Percentiles rank a stretch among this genome's conserved stretches.
These are phyloP conservation scores for Eleginops maclovinus DNA, from an alignment of 2,113 vertebrate species.

Conservation along the genomic window DNA sequence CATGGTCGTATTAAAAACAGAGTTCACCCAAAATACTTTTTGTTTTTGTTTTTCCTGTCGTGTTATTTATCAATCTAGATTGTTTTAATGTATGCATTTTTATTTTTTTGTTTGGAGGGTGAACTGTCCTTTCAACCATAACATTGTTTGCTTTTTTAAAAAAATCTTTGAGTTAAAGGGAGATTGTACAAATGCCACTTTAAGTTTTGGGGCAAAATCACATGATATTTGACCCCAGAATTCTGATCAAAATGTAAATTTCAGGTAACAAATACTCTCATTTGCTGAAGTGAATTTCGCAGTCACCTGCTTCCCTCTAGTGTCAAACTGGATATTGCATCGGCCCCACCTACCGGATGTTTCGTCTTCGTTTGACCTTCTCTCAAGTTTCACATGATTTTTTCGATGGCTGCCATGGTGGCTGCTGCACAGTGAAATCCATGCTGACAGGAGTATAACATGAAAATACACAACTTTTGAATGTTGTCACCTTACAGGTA, in stretches of 20 bases:
- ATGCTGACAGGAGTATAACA: constrained; percentile 8
- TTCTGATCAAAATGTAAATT: background rate
- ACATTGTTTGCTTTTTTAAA: background rate
- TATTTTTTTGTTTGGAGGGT: too few relatives aligned
- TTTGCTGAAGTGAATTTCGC: background rate
- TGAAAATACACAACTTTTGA: constrained; percentile 32
- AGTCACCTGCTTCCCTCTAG: constrained; percentile 54
- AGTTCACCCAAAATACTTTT: too few relatives aligned
- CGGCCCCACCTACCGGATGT: constrained; percentile 62
- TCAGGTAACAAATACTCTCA: too few relatives aligned
- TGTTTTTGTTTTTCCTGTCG: too few relatives aligned
- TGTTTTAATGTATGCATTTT: too few relatives aligned
- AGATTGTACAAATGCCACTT: background rate
- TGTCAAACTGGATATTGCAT: background rate
- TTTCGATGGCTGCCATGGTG: background rate
- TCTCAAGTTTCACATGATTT: constrained; percentile 23
- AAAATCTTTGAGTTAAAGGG: too few relatives aligned
- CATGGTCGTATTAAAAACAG: background rate
- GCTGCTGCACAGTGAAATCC: background rate
- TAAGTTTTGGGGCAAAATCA: background rate
- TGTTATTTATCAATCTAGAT: too few relatives aligned
- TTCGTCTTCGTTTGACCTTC: constrained; percentile 68
- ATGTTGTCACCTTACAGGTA: constrained; percentile 52
- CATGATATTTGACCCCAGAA: background rate
- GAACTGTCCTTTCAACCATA: background rate